Base-by-base conservation (phyloP, 1,140 invertebrate genomes). In the Drosophila biarmipes region DNA sequence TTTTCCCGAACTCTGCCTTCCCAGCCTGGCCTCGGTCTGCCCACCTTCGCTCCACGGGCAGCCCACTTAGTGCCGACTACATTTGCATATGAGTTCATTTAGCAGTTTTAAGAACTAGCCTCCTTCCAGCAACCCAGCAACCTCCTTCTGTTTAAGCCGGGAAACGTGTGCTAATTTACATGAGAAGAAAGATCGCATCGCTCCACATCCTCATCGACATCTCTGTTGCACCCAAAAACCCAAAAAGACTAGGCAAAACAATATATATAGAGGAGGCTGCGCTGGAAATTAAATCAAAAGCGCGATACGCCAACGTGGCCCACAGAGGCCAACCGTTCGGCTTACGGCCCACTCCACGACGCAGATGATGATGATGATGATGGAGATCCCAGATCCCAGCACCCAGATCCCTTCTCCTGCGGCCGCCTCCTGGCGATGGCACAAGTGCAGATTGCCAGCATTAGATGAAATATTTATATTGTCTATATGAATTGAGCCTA, bases 401-500 rank as follows among this genome's bases (percentile, higher is more conserved):
- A 21, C 58, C 58, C 24, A 29, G 63, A 37, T 71, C 17, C 52
- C 40, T 29, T 21, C 66, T 21, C 37, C 24, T 38, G 49, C 42
- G 45, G 49, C 42, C 21, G 52, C 52, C 72, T 74, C 27, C 40
- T 74, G 71, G 72, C 72, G 76, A 74, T 80, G 87, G 80, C 89
- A 87, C 90, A 91, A 91, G 90, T 91, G 90, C 90, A 91, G 89
- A 91, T 91, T 91, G 80, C 80, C 67, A 91, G 72, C 78, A 91
- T 91, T 90, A 91, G 90, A 91, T 91, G 89, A 90, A 91, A 89
- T 85, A 89, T 87, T 87, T 87, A 87, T 87, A 87, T 86, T 90
- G 82, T 87, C 82, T 79, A 86, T 89, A 90, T 90, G 90, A 86
- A 91, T 86, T 91, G 90, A 91, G 78, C 84, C 62, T 76, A 73